phyloP scores from a whole-genome alignment of 2,888 invertebrate genomes.

The Limenitis camilla region DNA sequence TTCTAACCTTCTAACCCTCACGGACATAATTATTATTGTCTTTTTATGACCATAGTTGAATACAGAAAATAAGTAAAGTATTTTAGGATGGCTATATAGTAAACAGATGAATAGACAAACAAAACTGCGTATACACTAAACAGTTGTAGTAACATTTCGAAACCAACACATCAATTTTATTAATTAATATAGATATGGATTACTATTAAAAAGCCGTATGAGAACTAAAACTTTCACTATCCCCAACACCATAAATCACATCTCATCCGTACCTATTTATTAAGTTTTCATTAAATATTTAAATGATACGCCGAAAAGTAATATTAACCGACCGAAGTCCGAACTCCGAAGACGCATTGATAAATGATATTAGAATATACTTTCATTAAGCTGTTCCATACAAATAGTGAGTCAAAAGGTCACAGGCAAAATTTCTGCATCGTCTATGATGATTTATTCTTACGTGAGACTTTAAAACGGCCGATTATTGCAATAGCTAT shows the following conservation, averaged over 20 bases:
- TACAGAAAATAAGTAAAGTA: too few relatives aligned
- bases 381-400: constrained; percentile 36
- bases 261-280: constrained; percentile 13
- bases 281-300: constrained; percentile 19
- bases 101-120: too few relatives aligned
- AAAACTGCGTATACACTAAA: too few relatives aligned
- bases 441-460: constrained; percentile 30
- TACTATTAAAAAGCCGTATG: background rate
- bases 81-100: too few relatives aligned
- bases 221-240: constrained; percentile 11
- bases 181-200: background rate
- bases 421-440: constrained; percentile 26
- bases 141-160: too few relatives aligned
- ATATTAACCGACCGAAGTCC: constrained; percentile 4
- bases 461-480: too few relatives aligned
- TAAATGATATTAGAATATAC: constrained; percentile 36
- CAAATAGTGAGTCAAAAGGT: constrained; percentile 38
- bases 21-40: too few relatives aligned
- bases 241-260: constrained; percentile 18
- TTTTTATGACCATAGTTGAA: too few relatives aligned
- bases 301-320: constrained; percentile 15
- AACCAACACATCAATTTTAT: too few relatives aligned
- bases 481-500: too few relatives aligned
- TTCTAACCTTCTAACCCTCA: too few relatives aligned
- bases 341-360: constrained; percentile 20